A percentile compares a stretch with the other conserved stretches of the same genome.
These are phyloP conservation scores for Eretmocerus hayati DNA, from an alignment of 2,888 invertebrate genomes.

Conservation along the genomic window DNA sequence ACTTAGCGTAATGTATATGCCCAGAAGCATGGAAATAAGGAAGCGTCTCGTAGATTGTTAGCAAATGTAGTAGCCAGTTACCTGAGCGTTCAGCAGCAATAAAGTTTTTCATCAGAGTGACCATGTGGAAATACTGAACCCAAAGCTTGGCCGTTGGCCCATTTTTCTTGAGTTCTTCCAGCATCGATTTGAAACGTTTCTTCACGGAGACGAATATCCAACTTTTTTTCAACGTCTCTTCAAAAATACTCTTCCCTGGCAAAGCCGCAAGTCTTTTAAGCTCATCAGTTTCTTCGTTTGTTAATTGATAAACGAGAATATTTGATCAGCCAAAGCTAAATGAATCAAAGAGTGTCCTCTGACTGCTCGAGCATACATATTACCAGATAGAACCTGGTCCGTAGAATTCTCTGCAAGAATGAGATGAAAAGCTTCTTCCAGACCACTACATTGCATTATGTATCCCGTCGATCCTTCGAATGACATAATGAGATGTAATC, in stretches of 20 bases:
- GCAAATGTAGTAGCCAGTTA: not conserved
- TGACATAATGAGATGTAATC: slow-evolving; percentile 27
- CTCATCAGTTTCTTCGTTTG: not conserved
- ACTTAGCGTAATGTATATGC: not conserved
- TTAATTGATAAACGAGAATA: not conserved
- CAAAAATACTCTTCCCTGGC: not conserved
- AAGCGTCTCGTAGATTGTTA: not conserved
- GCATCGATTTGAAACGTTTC: not conserved
- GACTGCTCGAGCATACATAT: not conserved
- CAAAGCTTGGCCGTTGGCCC: not conserved
- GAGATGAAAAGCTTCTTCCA: slow-evolving; percentile 17
- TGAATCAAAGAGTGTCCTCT: not conserved
- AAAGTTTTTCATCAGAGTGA: not conserved
- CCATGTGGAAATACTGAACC: not conserved
- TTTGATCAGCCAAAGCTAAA: not conserved
- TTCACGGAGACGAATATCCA: not conserved
- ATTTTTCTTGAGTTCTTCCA: not conserved
- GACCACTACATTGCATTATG: slow-evolving; percentile 25
- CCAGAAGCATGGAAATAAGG: not conserved
- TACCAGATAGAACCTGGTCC: not conserved
- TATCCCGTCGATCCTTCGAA: slow-evolving; percentile 24
- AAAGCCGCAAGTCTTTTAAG: not conserved
- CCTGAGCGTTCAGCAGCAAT: not conserved
- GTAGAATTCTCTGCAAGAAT: not conserved
- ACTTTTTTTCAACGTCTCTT: not conserved